A percentile compares a stretch with the other conserved stretches of the same genome.
These are phyloP conservation scores for Labrus mixtus DNA, from an alignment of 2,113 vertebrate genomes.

Conservation along the genomic window DNA sequence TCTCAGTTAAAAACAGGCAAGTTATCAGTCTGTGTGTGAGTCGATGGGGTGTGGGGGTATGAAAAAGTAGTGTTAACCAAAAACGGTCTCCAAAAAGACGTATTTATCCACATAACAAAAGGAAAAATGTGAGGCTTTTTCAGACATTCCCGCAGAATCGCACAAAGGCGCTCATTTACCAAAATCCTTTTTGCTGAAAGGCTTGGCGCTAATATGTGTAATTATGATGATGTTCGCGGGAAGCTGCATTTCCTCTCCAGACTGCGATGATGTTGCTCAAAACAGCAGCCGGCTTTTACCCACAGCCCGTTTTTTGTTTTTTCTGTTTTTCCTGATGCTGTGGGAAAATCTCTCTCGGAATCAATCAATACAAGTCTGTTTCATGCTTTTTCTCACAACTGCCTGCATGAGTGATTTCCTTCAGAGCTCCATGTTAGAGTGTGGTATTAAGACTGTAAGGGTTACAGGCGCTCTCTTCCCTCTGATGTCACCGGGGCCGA, in stretches of 20 bases:
- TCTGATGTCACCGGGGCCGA: constrained; percentile 25
- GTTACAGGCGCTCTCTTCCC: constrained; percentile 27
- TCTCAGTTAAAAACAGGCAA: constrained; percentile 12
- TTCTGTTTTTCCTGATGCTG: constrained; percentile 19
- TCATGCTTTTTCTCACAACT: constrained; percentile 36
- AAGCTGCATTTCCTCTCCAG: constrained; percentile 25
- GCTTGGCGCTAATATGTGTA: constrained; percentile 2
- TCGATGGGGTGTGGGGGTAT: not conserved
- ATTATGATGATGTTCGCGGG: constrained; percentile 8
- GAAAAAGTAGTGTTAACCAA: not conserved
- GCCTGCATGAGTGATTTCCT: constrained; percentile 30
- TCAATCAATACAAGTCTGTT: constrained; percentile 56
- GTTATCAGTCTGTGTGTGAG: not conserved
- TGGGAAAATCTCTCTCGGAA: constrained; percentile 59
- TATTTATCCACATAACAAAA: not conserved
- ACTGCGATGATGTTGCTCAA: constrained; percentile 23
- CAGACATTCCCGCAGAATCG: not conserved
- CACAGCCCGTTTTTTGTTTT: constrained; percentile 8
- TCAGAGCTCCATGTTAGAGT: constrained; percentile 27
- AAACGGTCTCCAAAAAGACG: not conserved
- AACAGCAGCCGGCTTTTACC: constrained; percentile 36
- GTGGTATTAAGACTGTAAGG: constrained; percentile 12
- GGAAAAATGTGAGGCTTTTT: not conserved
- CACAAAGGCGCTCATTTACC: not conserved
- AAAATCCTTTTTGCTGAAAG: constrained; percentile 2